These are phyloP conservation scores for Phyllostomus discolor DNA, from an alignment of 2,113 vertebrate genomes.

Conservation along the genomic window DNA sequence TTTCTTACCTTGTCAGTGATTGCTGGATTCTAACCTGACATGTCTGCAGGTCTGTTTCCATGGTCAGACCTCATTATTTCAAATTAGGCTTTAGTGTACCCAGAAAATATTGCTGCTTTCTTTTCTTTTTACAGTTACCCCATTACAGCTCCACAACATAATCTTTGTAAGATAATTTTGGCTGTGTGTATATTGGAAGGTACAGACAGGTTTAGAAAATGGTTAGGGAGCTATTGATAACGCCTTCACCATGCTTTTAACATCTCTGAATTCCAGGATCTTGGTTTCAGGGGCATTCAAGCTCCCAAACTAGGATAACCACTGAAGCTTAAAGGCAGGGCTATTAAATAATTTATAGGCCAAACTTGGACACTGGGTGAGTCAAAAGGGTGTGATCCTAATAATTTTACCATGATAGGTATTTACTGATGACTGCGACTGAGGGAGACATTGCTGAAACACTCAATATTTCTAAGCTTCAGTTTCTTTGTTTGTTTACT, in stretches of 20 bases:
- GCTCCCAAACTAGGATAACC: background rate
- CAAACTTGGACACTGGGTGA: background rate
- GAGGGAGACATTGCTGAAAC: background rate
- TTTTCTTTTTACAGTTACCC: background rate
- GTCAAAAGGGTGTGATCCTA: background rate
- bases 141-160: background rate
- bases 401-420: background rate
- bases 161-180: background rate
- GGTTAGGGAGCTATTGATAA: background rate
- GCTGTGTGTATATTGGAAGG: background rate
- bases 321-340: background rate
- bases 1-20: background rate
- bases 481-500: background rate
- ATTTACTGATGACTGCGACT: background rate
- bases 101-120: background rate
- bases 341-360: background rate
- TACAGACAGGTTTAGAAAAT: background rate
- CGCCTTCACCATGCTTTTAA: background rate
- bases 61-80: conserved; percentile 20
- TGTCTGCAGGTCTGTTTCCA: background rate
- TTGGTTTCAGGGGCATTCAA: background rate
- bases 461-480: background rate
- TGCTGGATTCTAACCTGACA: background rate
- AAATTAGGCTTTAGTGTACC: background rate
- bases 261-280: background rate